Evolutionary conservation across 2,888 invertebrate genomes (phyloP), one percentile per base, ranked within the genome.

Genomic region (Microplitis deprimator): DNA sequence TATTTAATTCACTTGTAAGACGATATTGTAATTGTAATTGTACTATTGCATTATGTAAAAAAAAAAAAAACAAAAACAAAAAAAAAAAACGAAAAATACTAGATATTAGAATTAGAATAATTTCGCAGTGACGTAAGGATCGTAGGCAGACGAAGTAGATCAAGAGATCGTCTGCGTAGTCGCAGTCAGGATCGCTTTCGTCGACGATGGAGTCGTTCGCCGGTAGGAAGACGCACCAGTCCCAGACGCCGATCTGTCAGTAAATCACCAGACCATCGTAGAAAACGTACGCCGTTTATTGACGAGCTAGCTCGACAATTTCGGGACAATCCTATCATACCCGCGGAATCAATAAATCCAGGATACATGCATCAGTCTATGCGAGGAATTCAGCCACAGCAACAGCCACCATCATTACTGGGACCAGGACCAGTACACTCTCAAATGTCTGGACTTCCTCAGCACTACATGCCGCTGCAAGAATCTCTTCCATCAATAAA

Each of bases 241-340:
- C 80, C 83, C 69, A 67, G 84, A 6, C 85, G 86, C 16, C 80
- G 85, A 8, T 87, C 86, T 79, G 85, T 85, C 1, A 85, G 85
- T 72, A 84, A 87, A 75, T 87, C 89, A 0, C 80, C 84, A 3
- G 85, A 85, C 20, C 85, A 85, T 29, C 87, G 89, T 0, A 83
- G 89, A 29, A 88, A 87, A 73, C 86, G 89, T 20, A 89, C 89
- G 41, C 89, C 89, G 0, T 89, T 89, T 73, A 87, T 89, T 79
- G 88, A 89, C 75, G 89, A 89, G 79, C 82, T 90, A n/a, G 85
- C 87, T 0, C 84, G 90, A 29, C 88, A 89, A 41, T 80, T 89
- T n/a, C 82, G 84, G 40, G 84, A 84, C 3, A 88, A 89, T 65
- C 85, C 84, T 71, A 80, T 82, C 16, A 77, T 81, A 16, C 80